Evolutionary conservation across 2,797 vertebrate genomes (phyloP), one percentile per base, ranked within the genome.

Genomic region (Tapera naevia): DNA sequence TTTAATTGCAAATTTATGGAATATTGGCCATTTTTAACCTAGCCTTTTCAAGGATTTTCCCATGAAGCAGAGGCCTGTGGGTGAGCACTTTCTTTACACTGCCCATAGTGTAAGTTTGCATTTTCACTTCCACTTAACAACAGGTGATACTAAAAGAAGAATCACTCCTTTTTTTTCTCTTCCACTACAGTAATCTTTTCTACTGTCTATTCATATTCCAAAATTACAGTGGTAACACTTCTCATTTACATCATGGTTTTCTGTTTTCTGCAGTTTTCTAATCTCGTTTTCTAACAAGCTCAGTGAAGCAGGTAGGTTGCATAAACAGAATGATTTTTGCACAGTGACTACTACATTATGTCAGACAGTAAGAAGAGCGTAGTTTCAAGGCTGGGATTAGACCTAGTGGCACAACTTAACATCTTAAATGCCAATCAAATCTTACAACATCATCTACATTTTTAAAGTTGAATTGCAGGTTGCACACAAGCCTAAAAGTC

Each of bases 1-100:
- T 54, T 67, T 69, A 88, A 78, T 43, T n/a, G 58, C 25, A 79
- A 78, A 94, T 70, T 89, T 25, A 10, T 57, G 8, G 11, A 5
- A 21, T 74, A 39, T 14, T 71, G 15, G 17, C 17, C 4, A 1
- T 48, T 78, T 92, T 80, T 39, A 89, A 61, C 21, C 15, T 57
- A 64, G 8, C 4, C 6, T 7, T 82, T 46, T 83, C 33, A 87
- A 64, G 71, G 35, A 48, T 8, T 86, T 70, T 45, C 62, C 24
- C 10, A 57, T 61, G 24, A 70, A 57, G 12, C 12, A 53, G 21
- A 50, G 3, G 6, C 0, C 0, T 17, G 10, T n/a, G 35, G 0
- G 3, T 73, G 30, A 82, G 28, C 15, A 51, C 13, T 67, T 70
- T 50, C 37, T 67, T 71, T 83, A 33, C 13, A 17, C 2, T 32